Conservation (phyloP, 2,113 vertebrate species). For the Caranx melampygus region DNA sequence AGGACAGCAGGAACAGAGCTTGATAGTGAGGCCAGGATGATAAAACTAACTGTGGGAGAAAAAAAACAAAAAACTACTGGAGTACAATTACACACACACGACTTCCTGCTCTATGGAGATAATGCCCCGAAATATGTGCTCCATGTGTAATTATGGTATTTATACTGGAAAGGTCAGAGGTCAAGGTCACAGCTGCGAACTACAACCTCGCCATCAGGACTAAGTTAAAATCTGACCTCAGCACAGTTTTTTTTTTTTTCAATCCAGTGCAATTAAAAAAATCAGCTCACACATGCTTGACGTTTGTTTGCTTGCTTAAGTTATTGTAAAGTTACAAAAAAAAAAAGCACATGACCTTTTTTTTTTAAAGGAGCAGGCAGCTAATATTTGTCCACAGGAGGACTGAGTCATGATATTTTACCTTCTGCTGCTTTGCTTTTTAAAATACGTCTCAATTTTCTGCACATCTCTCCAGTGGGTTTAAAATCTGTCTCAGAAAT, state of each 20-base stretch:
- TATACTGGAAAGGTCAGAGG: slow-evolving; percentile 17
- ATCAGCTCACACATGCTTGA: not conserved
- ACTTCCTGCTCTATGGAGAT: slow-evolving; percentile 4
- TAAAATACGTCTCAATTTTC: not conserved
- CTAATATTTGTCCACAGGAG: no score
- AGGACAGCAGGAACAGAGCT: slow-evolving; percentile 43
- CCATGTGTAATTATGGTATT: slow-evolving; percentile 16
- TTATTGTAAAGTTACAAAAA: not conserved
- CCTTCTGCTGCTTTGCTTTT: not conserved
- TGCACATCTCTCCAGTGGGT: not conserved
- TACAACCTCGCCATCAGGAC: not conserved
- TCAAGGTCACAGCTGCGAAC: not conserved
- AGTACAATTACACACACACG: not conserved
- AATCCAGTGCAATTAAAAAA: not conserved
- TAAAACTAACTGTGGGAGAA: slow-evolving; percentile 6
- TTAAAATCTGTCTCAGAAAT: not conserved
- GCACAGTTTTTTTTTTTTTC: not conserved
- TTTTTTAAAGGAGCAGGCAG: no score
- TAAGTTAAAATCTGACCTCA: not conserved
- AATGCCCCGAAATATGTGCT: slow-evolving; percentile 4
- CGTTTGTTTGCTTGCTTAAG: not conserved
- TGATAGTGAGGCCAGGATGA: slow-evolving; percentile 19
- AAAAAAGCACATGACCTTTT: not conserved
- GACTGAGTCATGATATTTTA: not conserved
- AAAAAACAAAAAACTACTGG: not conserved